phyloP scores from a whole-genome alignment of 2,888 invertebrate species.

The Drosophila lacicola region DNA sequence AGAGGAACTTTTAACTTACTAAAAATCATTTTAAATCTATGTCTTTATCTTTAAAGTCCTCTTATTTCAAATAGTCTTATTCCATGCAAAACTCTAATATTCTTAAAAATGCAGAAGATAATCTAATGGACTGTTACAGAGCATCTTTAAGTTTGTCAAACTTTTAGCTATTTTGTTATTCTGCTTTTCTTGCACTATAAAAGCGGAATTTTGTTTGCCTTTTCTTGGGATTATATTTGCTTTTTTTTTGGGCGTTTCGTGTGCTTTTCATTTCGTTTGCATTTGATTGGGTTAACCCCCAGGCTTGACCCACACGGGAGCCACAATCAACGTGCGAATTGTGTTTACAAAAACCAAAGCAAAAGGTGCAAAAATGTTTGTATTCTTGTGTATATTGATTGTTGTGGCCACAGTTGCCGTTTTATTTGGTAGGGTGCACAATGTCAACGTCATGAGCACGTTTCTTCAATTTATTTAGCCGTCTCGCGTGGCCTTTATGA shows the following conservation, averaged over 20 bases:
- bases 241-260: conserved; percentile 30
- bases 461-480: conserved; percentile 70
- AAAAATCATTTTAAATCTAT: no score
- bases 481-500: conserved; percentile 41
- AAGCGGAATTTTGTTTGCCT: conserved; percentile 28
- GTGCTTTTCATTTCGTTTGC: conserved; percentile 67
- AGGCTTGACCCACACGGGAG: conserved; percentile 48
- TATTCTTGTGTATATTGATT: conserved; percentile 47
- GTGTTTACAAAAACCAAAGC: conserved; percentile 33
- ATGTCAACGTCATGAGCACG: conserved; percentile 76
- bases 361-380: conserved; percentile 48
- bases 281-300: conserved; percentile 59
- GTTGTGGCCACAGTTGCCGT: conserved; percentile 13
- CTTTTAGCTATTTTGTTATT: conserved; percentile 12
- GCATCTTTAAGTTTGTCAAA: conserved; percentile 9
- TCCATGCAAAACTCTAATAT: no score
- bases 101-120: neutral
- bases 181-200: conserved; percentile 21
- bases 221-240: conserved; percentile 26
- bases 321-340: conserved; percentile 59
- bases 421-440: conserved; percentile 33
- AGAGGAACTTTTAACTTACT: no score
- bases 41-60: no score
- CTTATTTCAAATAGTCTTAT: no score
- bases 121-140: neutral